Evolutionary conservation across 2,113 vertebrate species (phyloP).

Genomic region (Scophthalmus maximus): DNA sequence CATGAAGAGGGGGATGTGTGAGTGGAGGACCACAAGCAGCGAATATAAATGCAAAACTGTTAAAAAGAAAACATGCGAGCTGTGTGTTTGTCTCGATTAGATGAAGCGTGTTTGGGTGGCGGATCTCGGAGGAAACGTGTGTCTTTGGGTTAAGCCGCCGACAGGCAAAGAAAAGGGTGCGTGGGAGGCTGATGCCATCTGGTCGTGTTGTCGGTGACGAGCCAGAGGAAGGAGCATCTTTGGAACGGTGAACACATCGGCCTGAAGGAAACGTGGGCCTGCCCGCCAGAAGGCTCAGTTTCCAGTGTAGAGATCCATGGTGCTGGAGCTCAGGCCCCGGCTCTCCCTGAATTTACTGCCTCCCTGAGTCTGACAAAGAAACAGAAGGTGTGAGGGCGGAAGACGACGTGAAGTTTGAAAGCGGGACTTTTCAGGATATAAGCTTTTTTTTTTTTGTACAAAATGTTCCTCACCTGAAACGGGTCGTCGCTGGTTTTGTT

Average conservation of each 20-base stretch:
- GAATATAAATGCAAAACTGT: not conserved
- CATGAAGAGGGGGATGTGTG: not conserved
- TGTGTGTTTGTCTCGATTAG: not conserved
- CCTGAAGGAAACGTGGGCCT: not conserved
- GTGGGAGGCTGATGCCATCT: not conserved
- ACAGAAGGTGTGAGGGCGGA: not conserved
- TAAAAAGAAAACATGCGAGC: not conserved
- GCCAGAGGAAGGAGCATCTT: constrained; percentile 15
- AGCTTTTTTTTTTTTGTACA: too few species aligned
- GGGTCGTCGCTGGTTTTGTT: constrained; percentile 88
- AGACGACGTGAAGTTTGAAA: not conserved
- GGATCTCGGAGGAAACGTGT: not conserved
- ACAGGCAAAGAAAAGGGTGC: not conserved
- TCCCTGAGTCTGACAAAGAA: constrained; percentile 61
- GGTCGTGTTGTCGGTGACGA: constrained; percentile 19
- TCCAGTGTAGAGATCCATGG: constrained; percentile 78
- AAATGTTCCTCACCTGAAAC: constrained; percentile 86
- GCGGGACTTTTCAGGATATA: not conserved
- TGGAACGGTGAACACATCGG: constrained; percentile 5
- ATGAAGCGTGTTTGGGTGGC: constrained; percentile 39
- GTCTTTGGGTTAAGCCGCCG: constrained; percentile 51
- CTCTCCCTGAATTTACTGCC: constrained; percentile 69
- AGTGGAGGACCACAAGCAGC: constrained; percentile 11
- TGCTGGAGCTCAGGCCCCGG: constrained; percentile 86
- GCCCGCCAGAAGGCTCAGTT: constrained; percentile 60